Conservation (phyloP, 2,888 invertebrate genomes). For the Ryuthela nishihirai region DNA sequence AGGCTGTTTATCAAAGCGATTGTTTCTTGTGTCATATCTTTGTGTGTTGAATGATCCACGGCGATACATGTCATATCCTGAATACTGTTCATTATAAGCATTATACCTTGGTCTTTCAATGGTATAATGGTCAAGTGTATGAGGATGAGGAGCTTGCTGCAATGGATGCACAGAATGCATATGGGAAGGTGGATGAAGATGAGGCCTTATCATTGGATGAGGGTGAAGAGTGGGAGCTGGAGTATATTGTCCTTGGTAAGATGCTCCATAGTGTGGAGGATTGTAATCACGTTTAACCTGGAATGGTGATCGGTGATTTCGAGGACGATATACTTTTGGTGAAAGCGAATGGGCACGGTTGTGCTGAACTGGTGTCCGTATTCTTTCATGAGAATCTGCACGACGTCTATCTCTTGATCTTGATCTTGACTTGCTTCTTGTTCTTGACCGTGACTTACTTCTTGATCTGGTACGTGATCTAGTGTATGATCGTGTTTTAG, state of each 20-base stretch:
- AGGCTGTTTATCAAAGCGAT: conserved; percentile 16
- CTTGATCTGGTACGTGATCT: conserved; percentile 29
- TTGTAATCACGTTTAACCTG: conserved; percentile 8
- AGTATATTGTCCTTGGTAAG: conserved; percentile 23
- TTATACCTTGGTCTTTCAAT: conserved; percentile 16
- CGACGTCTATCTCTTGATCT: conserved; percentile 17
- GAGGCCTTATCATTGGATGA: conserved; percentile 17
- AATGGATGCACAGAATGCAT: conserved; percentile 15
- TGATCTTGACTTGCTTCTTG: conserved; percentile 9
- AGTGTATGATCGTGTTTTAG: conserved; percentile 26
- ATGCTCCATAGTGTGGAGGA: conserved; percentile 15
- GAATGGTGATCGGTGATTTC: conserved; percentile 4
- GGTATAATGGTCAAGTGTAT: conserved; percentile 21
- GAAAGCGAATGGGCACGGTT: conserved; percentile 15
- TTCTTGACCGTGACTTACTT: conserved; percentile 32
- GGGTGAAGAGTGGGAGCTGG: conserved; percentile 9
- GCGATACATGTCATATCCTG: conserved; percentile 16
- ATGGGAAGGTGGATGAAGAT: conserved; percentile 15
- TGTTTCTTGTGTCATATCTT: conserved; percentile 13
- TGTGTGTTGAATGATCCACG: conserved; percentile 8
- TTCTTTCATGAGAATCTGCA: conserved; percentile 9
- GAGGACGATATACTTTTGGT: conserved; percentile 12
- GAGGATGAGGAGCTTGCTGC: conserved; percentile 3
- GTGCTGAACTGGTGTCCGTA: background rate
- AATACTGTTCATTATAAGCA: conserved; percentile 21